These are phyloP conservation scores for Hirudo medicinalis DNA, from an alignment of 1,140 invertebrate genomes.

Conservation along the genomic window DNA sequence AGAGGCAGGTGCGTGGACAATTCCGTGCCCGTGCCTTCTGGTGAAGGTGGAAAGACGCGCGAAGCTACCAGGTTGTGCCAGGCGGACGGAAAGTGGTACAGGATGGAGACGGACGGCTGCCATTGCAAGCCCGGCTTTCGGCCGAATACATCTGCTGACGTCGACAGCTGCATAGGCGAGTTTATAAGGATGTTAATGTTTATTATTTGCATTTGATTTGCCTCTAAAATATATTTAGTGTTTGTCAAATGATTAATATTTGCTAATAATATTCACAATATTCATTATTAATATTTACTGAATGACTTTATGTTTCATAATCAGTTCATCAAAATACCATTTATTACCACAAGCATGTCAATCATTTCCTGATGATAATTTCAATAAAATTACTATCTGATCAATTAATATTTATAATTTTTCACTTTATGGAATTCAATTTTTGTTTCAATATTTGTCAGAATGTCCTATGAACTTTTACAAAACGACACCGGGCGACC, in stretches of 20 bases:
- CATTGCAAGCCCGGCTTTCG: slow-evolving; percentile 83
- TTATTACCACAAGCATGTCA: no score
- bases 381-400: neutral
- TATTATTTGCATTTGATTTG: neutral
- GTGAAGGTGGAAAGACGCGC: neutral
- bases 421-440: neutral
- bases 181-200: neutral
- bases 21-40: slow-evolving; percentile 44
- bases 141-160: slow-evolving; percentile 47
- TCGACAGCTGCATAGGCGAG: neutral
- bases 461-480: neutral
- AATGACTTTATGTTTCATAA: no score
- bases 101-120: slow-evolving; percentile 66
- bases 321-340: no score
- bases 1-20: slow-evolving; percentile 39
- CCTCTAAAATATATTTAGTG: neutral
- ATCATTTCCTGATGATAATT: neutral
- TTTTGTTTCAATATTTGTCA: neutral
- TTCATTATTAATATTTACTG: no score
- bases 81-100: slow-evolving; percentile 82
- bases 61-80: slow-evolving; percentile 67
- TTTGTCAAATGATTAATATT: no score
- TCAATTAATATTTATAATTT: neutral
- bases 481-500: neutral
- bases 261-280: no score